Conservation (phyloP, 2,113 vertebrate genomes). For the Zeus faber region DNA sequence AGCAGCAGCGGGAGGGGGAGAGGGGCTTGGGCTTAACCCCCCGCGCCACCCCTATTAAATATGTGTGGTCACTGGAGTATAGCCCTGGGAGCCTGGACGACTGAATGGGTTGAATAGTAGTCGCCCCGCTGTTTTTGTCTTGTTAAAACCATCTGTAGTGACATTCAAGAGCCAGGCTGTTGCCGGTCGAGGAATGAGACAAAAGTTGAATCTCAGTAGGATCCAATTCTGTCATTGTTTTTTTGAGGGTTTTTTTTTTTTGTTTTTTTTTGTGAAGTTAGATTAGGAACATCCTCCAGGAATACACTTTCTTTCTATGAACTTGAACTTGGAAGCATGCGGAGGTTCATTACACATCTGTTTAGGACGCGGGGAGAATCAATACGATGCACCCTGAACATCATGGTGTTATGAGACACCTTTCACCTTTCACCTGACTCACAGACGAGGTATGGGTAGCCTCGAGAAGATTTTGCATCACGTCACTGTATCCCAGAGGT, state of each 20-base stretch:
- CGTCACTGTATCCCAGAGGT: constrained; percentile 29
- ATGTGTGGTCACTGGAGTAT: constrained; percentile 47
- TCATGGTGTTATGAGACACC: background rate
- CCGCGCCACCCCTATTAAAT: background rate
- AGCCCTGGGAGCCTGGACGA: constrained; percentile 8
- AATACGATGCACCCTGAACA: background rate
- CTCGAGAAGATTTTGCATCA: constrained; percentile 21
- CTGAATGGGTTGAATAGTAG: background rate
- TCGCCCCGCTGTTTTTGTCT: background rate
- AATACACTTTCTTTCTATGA: too few species aligned
- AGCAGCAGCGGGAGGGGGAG: constrained; percentile 19
- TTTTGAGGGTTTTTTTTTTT: too few species aligned
- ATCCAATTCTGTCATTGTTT: too few species aligned
- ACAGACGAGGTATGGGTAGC: constrained; percentile 9
- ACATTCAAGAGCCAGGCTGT: too few species aligned
- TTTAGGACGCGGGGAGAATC: too few species aligned
- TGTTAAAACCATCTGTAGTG: too few species aligned
- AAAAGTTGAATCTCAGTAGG: too few species aligned
- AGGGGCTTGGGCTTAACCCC: background rate
- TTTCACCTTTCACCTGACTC: constrained; percentile 14
- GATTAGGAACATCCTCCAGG: too few species aligned
- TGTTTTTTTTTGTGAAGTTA: too few species aligned
- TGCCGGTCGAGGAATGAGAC: too few species aligned
- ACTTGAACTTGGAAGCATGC: too few species aligned
- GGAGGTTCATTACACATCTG: too few species aligned